Percentiles rank a stretch among this genome's conserved stretches.
phyloP scores from a whole-genome alignment of 2,113 vertebrate species.

The Sinocyclocheilus anophthalmus region DNA sequence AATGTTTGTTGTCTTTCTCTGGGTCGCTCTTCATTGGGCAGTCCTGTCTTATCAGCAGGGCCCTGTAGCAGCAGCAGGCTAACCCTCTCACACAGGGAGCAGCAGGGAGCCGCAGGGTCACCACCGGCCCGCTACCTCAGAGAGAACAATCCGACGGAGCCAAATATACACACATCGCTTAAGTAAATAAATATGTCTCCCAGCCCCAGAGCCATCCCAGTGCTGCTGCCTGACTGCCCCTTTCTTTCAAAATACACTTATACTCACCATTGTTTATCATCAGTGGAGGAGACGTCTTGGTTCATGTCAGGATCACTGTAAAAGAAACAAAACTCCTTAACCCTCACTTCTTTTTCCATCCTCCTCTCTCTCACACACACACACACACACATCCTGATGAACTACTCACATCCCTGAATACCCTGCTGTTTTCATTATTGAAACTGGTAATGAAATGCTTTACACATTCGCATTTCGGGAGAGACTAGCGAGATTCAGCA shows the following conservation, averaged over 20 bases:
- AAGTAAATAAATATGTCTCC: slow-evolving; percentile 38
- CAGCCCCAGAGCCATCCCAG: slow-evolving; percentile 6
- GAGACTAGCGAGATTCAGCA: slow-evolving; percentile 30
- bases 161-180: slow-evolving; percentile 26
- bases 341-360: not conserved
- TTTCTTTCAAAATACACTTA: not conserved
- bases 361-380: not conserved
- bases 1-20: slow-evolving; percentile 28
- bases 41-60: slow-evolving; percentile 42
- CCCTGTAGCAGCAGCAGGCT: slow-evolving; percentile 20
- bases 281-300: not conserved
- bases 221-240: not conserved
- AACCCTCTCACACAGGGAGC: slow-evolving; percentile 27
- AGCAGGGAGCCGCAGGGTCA: slow-evolving; percentile 28
- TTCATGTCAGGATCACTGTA: slow-evolving; percentile 30
- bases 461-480: slow-evolving; percentile 17
- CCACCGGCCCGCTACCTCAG: not conserved
- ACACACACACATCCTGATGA: not conserved
- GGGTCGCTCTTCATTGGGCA: not conserved
- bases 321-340: slow-evolving; percentile 27
- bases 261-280: slow-evolving; percentile 11
- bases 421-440: slow-evolving; percentile 39
- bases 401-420: not conserved
- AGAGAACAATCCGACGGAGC: slow-evolving; percentile 24
- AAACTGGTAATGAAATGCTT: slow-evolving; percentile 46